phyloP scores from a whole-genome alignment of 2,113 vertebrate species.

The Panurus biarmicus region DNA sequence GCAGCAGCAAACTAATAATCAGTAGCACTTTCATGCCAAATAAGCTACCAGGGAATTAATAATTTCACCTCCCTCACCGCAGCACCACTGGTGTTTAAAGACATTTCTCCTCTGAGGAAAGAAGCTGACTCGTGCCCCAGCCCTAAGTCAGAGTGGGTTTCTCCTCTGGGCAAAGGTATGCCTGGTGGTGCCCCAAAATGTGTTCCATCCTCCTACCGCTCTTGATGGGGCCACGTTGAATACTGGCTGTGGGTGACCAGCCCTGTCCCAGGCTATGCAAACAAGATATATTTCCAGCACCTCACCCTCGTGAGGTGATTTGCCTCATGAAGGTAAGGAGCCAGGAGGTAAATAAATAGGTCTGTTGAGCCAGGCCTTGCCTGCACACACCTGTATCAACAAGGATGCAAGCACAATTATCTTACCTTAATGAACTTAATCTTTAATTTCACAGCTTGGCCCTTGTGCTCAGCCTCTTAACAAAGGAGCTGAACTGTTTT shows the following conservation, averaged over 20 bases:
- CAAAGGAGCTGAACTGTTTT: slow-evolving; percentile 74
- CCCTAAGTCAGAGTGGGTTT: background rate
- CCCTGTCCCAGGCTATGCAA: background rate
- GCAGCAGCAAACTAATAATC: slow-evolving; percentile 37
- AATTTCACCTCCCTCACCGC: background rate
- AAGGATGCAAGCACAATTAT: slow-evolving; percentile 70
- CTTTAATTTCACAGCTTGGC: slow-evolving; percentile 81
- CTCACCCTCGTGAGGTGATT: background rate
- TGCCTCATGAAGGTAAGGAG: background rate
- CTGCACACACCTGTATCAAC: slow-evolving; percentile 74
- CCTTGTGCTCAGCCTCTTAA: slow-evolving; percentile 72
- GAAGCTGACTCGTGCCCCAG: background rate
- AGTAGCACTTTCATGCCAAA: slow-evolving; percentile 17
- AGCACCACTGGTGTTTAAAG: background rate
- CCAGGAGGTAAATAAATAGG: slow-evolving; percentile 34
- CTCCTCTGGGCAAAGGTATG: background rate
- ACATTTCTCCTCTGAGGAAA: background rate
- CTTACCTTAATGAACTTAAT: slow-evolving; percentile 84
- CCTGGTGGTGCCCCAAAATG: background rate
- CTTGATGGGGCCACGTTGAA: background rate
- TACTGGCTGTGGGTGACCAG: background rate
- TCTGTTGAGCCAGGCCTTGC: slow-evolving; percentile 1
- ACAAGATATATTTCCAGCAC: background rate
- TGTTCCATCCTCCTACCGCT: background rate
- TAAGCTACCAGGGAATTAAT: slow-evolving; percentile 21